Evolutionary conservation across 2,797 vertebrate genomes (phyloP), one percentile per base, ranked within the genome.

Genomic region (Corythornis leucogaster): DNA sequence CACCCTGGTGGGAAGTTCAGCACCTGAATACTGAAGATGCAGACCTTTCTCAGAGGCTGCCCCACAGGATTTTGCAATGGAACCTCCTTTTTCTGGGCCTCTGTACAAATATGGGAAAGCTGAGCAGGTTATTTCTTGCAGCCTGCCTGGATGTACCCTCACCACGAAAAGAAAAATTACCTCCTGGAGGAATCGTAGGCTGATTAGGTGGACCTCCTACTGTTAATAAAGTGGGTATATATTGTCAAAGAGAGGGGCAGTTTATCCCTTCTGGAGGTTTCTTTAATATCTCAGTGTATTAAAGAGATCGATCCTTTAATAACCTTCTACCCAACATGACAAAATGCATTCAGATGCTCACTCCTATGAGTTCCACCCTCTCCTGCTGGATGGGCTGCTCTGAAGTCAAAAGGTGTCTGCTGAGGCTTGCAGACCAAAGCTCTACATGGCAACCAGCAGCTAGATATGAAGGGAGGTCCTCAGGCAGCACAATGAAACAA

Each of bases 1-100:
- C 21, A 12, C 76, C 88, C 88, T 77, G 64, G 82, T 20, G 28
- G 43, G 68, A 91, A 91, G 78, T 81, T 85, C 87, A 84, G 57
- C 51, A 66, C 55, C 7, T 14, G 82, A 76, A 85, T 89, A 77
- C 71, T 90, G 85, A 95, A 25, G 79, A 90, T 71, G 20, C 21
- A 22, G 5, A 20, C 40, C 8, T 35, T 50, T 79, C 75, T 81
- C 77, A 38, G 35, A 80, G 64, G 50, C 38, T 90, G 81, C 54
- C 70, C 67, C 0, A 0, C 11, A 76, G 71, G 51, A 54, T 31
- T 54, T 63, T 84, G 57, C 26, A 45, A 15, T n/a, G 75, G n/a
- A 64, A 50, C 15, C 38, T 74, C 57, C 68, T 81, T 40, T 73
- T 73, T n/a, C 74, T 38, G 35, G 35, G 28, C 24, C 8, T 26